phyloP scores from a whole-genome alignment of 2,113 vertebrate genomes.

The Gnathonemus longibarbis region DNA sequence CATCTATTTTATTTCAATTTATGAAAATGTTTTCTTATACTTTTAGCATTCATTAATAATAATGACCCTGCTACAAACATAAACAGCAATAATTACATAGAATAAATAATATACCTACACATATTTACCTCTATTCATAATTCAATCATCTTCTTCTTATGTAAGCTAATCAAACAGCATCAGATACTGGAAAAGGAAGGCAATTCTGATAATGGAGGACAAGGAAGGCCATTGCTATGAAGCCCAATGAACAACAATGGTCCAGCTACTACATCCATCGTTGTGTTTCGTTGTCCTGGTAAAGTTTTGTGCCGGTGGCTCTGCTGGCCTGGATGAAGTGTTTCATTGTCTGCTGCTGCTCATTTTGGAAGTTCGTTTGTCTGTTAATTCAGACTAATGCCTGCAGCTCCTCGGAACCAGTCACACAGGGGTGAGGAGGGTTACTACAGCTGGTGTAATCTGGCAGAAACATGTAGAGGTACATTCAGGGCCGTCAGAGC shows the following conservation, averaged over 20 bases:
- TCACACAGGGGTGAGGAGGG: not conserved
- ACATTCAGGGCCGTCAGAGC: not conserved
- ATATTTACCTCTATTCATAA: not conserved
- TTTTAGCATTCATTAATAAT: not conserved
- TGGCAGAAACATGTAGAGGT: not conserved
- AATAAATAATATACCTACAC: not conserved
- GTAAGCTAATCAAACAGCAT: not conserved
- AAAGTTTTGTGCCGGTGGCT: not conserved
- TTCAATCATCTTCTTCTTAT: not conserved
- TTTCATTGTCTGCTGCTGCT: not conserved
- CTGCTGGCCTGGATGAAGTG: not conserved
- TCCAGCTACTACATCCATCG: not conserved
- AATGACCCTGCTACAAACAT: not conserved
- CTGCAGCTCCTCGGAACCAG: not conserved
- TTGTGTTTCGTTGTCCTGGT: not conserved
- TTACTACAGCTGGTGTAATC: not conserved
- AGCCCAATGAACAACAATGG: not conserved
- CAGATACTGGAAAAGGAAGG: not conserved
- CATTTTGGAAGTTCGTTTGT: not conserved
- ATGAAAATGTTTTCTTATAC: not conserved
- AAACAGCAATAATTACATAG: not conserved
- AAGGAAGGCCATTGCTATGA: not conserved
- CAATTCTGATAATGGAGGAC: not conserved
- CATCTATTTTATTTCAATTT: not conserved
- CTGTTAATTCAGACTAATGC: not conserved